phyloP scores from a whole-genome alignment of 2,113 vertebrate genomes.

The Leptobrachium ailaonicum region DNA sequence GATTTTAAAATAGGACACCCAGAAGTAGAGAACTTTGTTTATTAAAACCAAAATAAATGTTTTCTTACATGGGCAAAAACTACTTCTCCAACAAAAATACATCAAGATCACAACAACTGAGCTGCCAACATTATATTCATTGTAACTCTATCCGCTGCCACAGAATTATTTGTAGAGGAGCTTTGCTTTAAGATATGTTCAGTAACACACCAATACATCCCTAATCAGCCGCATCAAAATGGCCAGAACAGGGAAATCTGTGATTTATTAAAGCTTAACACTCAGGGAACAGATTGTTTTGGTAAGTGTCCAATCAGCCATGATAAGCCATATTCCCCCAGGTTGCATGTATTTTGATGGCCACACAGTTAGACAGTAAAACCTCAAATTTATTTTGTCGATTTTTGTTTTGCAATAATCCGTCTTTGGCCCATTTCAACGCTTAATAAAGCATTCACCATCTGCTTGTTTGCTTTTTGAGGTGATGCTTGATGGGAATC shows the following conservation, averaged over 20 bases:
- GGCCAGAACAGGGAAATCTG: conserved; percentile 26
- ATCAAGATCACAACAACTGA: conserved; percentile 24
- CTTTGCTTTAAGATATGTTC: conserved; percentile 7
- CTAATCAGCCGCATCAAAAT: conserved; percentile 16
- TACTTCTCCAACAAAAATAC: conserved; percentile 33
- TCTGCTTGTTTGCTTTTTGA: conserved; percentile 16
- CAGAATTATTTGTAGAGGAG: conserved; percentile 3
- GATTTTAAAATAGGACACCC: conserved; percentile 1
- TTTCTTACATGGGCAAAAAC: conserved; percentile 8
- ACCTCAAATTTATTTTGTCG: background rate
- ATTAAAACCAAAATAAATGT: conserved; percentile 8
- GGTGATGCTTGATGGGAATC: background rate
- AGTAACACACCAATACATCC: conserved; percentile 10
- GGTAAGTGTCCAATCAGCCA: conserved; percentile 20
- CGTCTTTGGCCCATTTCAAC: conserved; percentile 4
- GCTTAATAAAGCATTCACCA: background rate
- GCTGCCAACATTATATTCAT: conserved; percentile 17
- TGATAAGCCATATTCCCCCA: conserved; percentile 31
- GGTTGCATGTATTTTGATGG: conserved; percentile 1
- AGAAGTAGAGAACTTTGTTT: background rate
- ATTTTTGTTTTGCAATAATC: background rate
- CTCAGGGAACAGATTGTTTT: conserved; percentile 26
- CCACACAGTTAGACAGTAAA: conserved; percentile 38
- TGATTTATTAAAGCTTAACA: conserved; percentile 38
- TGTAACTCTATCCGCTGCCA: conserved; percentile 33